Base-by-base conservation (phyloP, 2,113 vertebrate genomes). In the Hippocampus barbouri region DNA sequence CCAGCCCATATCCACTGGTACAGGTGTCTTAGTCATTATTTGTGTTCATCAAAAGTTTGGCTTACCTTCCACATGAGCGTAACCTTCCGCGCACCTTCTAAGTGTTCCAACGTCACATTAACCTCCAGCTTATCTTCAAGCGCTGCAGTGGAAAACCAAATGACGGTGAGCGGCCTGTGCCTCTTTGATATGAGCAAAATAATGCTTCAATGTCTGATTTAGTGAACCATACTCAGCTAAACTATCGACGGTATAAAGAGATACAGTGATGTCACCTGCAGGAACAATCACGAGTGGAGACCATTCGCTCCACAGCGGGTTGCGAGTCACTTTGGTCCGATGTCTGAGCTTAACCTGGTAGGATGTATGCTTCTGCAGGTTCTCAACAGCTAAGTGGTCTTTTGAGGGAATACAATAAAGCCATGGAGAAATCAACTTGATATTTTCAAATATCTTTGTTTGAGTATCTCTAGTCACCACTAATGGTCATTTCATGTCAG, bases 271-370 rank as follows among this genome's bases (percentile, higher is more conserved):
- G 27, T 84, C 27, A 92, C 91, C 86, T 83, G 83, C 80, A 72
- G 90, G 89, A 49, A 85, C 84, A 40, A 12, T 66, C 34, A 79
- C 30, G 11, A 57, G 38, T 49, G 54, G 14, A 47, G 86, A 84
- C 89, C 91, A 91, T 66, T 75, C 38, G 18, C 91, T 91, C 91
- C 91, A 92, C 75, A 88, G 73, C 0, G 84, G 51, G 45, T 30
- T 38, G 1, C 0, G 3, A 25, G 41, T 73, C n/a, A 12, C 5
- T 8, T 12, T 87, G n/a, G 87, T 73, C 53, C 1, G 78, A 0
- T 89, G 82, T 77, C 86, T 85, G 74, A 91, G 71, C 60, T 68
- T 60, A 61, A 91, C 20, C 66, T 71, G 65, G 70, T 91, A 87
- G 4, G 61, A 25, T 43, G 75, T 73, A 38, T 57, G 0, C 11